Evolutionary conservation across 2,797 vertebrate genomes (phyloP).

Genomic region (Onychomys leucogaster): DNA sequence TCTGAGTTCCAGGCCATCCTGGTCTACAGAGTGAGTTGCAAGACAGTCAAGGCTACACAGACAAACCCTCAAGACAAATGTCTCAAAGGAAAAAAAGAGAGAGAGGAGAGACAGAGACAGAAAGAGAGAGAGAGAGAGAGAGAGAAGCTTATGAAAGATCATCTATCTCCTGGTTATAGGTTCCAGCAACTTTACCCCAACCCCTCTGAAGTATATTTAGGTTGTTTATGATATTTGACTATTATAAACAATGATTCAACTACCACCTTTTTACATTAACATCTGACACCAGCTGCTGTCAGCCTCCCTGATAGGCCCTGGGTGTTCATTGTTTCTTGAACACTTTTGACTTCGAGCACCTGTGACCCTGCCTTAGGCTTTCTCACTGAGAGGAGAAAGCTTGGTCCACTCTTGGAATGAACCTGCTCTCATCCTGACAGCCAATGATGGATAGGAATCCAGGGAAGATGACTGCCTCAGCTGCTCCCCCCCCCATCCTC

Average conservation of each 20-base stretch:
- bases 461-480: neutral
- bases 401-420: neutral
- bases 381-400: neutral
- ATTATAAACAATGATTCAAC: constrained; percentile 4
- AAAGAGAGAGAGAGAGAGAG: too few species aligned
- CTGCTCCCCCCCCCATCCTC: too few species aligned
- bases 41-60: neutral
- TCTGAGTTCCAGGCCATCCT: neutral
- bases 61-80: neutral
- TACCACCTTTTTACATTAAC: neutral
- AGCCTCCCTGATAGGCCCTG: neutral
- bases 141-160: neutral
- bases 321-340: neutral
- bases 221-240: neutral
- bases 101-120: too few species aligned
- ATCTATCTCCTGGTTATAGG: neutral
- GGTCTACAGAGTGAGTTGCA: neutral
- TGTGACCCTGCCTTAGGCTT: neutral
- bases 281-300: neutral
- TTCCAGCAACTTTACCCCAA: neutral
- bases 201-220: neutral
- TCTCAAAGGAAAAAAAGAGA: neutral
- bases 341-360: neutral
- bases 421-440: neutral
- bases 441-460: neutral